Evolutionary conservation across 2,888 invertebrate genomes (phyloP).

Genomic region (Dasysyrphus tricinctus): DNA sequence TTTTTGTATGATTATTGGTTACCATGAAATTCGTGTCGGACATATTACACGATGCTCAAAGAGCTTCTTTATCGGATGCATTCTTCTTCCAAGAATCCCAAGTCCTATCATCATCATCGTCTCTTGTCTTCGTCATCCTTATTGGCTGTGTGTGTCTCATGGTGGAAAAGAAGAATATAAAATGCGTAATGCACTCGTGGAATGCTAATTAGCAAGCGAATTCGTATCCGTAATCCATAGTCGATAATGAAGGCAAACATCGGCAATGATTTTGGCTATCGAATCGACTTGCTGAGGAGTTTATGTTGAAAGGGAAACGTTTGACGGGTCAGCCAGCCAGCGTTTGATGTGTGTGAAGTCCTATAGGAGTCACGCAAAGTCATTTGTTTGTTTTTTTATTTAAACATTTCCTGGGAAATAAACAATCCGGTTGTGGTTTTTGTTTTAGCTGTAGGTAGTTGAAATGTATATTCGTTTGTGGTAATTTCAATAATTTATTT

Average conservation of each 20-base stretch:
- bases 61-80: slow-evolving; percentile 50
- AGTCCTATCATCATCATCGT: slow-evolving; percentile 11
- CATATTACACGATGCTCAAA: slow-evolving; percentile 28
- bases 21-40: slow-evolving; percentile 30
- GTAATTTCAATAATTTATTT: slow-evolving; percentile 60
- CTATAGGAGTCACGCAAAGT: slow-evolving; percentile 30
- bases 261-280: slow-evolving; percentile 36
- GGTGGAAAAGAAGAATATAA: neutral
- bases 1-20: slow-evolving; percentile 6
- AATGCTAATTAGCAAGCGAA: slow-evolving; percentile 65
- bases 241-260: slow-evolving; percentile 56
- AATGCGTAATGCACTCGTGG: slow-evolving; percentile 67
- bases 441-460: neutral
- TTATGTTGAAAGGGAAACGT: slow-evolving; percentile 6
- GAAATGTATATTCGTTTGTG: neutral
- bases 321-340: slow-evolving; percentile 22
- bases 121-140: neutral
- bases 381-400: slow-evolving; percentile 9
- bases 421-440: slow-evolving; percentile 8
- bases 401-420: slow-evolving; percentile 44
- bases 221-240: neutral
- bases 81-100: slow-evolving; percentile 56
- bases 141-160: neutral
- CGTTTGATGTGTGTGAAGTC: slow-evolving; percentile 33
- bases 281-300: slow-evolving; percentile 1